Percentiles rank a stretch among this genome's conserved stretches.
Evolutionary conservation across 2,797 vertebrate species (phyloP).

Genomic region (Scolopax bukidnonensis): DNA sequence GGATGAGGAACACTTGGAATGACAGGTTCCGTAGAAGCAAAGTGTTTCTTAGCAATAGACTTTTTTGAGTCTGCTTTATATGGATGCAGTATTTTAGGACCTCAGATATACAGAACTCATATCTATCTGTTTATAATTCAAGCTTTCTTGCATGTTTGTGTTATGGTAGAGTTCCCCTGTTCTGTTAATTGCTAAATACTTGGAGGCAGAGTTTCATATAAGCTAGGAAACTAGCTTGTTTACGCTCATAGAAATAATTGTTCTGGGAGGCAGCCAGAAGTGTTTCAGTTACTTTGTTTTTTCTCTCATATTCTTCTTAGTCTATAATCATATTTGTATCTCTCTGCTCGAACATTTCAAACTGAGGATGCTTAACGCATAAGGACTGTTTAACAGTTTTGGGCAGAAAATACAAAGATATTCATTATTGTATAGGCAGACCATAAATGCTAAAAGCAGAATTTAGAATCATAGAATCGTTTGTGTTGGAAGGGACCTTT

Average conservation of each 20-base stretch:
- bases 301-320: neutral
- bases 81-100: neutral
- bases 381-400: neutral
- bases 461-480: neutral
- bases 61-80: neutral
- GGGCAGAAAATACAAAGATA: neutral
- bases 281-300: neutral
- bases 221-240: neutral
- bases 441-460: neutral
- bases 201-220: neutral
- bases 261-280: neutral
- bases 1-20: neutral
- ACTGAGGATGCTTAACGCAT: neutral
- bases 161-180: neutral
- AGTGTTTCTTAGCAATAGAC: neutral
- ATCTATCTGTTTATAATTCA: neutral
- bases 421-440: neutral
- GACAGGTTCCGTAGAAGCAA: neutral
- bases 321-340: neutral
- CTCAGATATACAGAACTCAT: neutral
- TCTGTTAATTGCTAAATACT: neutral
- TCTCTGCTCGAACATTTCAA: neutral
- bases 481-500: no score
- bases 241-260: neutral
- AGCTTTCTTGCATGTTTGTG: neutral